Evolutionary conservation across 2,113 vertebrate genomes (phyloP).

Genomic region (Acrocephalus kingi): DNA sequence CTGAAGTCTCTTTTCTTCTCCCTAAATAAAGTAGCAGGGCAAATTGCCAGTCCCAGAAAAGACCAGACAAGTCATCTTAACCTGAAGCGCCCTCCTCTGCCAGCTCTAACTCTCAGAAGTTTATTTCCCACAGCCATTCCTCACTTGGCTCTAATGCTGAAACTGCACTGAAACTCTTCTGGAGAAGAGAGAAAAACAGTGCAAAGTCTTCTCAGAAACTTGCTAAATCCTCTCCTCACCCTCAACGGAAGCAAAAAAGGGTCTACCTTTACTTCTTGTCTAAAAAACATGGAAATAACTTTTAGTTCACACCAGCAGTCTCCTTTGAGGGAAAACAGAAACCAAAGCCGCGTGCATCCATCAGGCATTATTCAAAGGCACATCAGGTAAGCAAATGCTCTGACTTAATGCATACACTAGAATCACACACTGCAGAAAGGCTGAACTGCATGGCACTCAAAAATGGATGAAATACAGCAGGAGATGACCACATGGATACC

Average conservation of each 20-base stretch:
- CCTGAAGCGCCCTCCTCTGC: constrained; percentile 42
- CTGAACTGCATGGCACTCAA: background rate
- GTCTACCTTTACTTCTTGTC: background rate
- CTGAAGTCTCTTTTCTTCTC: background rate
- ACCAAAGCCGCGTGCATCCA: background rate
- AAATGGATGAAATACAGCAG: background rate
- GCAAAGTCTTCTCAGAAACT: background rate
- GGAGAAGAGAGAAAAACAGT: background rate
- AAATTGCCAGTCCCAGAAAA: background rate
- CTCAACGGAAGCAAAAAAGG: background rate
- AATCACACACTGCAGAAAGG: background rate
- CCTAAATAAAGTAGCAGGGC: background rate
- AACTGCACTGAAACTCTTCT: background rate
- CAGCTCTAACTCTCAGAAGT: background rate
- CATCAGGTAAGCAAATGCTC: background rate
- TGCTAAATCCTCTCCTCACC: background rate
- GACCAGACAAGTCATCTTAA: background rate
- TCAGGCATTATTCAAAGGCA: background rate
- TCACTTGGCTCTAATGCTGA: background rate
- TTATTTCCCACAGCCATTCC: background rate
- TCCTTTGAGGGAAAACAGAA: background rate
- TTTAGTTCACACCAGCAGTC: background rate
- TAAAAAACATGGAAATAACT: background rate
- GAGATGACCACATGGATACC: background rate
- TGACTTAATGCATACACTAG: background rate